Conservation (phyloP, 2,888 invertebrate genomes). For the Mythimna impura region DNA sequence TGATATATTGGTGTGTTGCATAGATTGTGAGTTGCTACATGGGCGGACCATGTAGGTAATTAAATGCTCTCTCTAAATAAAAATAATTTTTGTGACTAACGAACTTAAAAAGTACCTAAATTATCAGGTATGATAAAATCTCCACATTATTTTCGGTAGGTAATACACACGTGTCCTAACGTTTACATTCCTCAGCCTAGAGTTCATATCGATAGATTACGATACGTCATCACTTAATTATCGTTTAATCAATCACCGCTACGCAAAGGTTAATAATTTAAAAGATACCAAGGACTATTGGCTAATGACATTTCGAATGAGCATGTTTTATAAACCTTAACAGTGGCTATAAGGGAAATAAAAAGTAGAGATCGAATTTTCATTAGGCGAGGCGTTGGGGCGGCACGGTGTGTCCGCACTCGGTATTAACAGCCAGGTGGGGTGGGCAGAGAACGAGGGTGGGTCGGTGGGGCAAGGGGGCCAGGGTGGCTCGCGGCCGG, state of each 20-base stretch:
- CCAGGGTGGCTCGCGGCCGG: constrained; percentile 80
- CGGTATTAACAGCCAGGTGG: constrained; percentile 79
- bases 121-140: constrained; percentile 14
- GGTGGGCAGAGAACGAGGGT: constrained; percentile 49
- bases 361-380: constrained; percentile 88
- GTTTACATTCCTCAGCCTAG: neutral
- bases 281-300: constrained; percentile 34
- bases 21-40: too few relatives aligned
- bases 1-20: too few relatives aligned
- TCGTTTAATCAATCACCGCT: constrained; percentile 43
- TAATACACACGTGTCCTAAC: neutral
- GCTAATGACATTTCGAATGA: constrained; percentile 74
- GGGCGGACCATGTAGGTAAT: neutral
- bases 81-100: neutral
- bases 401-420: constrained; percentile 85
- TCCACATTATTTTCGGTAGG: neutral
- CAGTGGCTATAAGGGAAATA: constrained; percentile 74
- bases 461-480: constrained; percentile 56
- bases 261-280: constrained; percentile 44
- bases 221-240: constrained; percentile 37
- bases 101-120: neutral
- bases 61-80: neutral
- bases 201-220: constrained; percentile 26
- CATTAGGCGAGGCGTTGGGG: constrained; percentile 89
- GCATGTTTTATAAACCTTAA: constrained; percentile 74